A percentile compares a stretch with the other conserved stretches of the same genome.
These are phyloP conservation scores for Platyrinchus mystaceus DNA, from an alignment of 2,797 vertebrate species.

Conservation along the genomic window DNA sequence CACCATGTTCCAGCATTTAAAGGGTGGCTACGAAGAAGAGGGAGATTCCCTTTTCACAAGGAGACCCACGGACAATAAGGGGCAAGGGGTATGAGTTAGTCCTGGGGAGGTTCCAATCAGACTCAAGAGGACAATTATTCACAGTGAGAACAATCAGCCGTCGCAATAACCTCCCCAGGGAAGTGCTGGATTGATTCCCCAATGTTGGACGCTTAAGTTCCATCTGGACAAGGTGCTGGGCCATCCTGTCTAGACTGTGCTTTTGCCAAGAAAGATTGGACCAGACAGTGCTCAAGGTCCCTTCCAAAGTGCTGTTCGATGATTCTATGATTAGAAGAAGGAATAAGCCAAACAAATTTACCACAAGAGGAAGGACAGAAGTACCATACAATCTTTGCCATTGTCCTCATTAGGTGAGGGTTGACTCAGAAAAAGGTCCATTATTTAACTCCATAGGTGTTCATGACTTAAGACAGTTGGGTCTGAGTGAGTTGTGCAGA, in stretches of 20 bases:
- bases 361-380: not conserved
- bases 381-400: not conserved
- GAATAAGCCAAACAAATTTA: not conserved
- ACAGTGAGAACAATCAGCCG: not conserved
- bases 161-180: not conserved
- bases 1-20: not conserved
- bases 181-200: not conserved
- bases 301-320: not conserved
- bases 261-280: not conserved
- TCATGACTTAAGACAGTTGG: not conserved
- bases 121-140: not conserved
- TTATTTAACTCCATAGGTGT: not conserved
- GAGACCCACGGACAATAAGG: not conserved
- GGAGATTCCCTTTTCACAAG: not conserved
- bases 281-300: not conserved
- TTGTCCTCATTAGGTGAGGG: not conserved
- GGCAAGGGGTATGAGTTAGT: rapidly evolving
- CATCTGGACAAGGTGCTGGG: not conserved
- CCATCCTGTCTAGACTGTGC: rapidly evolving
- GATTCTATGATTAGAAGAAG: not conserved
- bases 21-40: not conserved
- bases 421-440: not conserved
- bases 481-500: not conserved
- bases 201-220: rapidly evolving
- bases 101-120: not conserved